Evolutionary conservation across 2,888 invertebrate genomes (phyloP).

Genomic region (Agriopis aurantiaria): DNA sequence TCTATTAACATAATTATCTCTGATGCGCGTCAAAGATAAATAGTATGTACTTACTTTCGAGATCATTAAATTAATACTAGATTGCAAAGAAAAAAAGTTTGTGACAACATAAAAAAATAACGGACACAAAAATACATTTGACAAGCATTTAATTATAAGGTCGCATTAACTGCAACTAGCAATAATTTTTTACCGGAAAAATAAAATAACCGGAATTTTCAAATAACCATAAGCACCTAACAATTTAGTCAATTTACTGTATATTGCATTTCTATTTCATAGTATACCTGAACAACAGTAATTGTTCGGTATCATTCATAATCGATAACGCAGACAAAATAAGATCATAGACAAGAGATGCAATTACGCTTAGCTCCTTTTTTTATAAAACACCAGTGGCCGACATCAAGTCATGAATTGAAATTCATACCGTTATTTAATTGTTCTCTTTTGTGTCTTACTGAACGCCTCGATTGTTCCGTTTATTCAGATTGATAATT

Average conservation of each 20-base stretch:
- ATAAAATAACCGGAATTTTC: background rate
- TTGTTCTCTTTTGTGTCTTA: constrained; percentile 39
- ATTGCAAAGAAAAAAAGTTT: too few species aligned
- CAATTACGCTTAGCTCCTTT: constrained; percentile 31
- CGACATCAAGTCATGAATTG: constrained; percentile 34
- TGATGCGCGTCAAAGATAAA: too few species aligned
- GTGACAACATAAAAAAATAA: too few species aligned
- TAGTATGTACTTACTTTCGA: too few species aligned
- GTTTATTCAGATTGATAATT: constrained; percentile 17
- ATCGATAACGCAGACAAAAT: background rate
- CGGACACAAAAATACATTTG: too few species aligned
- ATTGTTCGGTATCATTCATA: background rate
- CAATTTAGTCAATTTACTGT: background rate
- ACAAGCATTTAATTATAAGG: too few species aligned
- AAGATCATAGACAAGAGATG: constrained; percentile 12
- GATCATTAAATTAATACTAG: too few species aligned
- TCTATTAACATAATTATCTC: too few species aligned
- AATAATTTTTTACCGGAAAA: constrained; percentile 1
- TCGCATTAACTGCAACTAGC: background rate
- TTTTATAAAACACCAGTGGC: constrained; percentile 43
- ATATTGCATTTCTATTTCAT: background rate
- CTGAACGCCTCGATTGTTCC: constrained; percentile 30
- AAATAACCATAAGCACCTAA: background rate
- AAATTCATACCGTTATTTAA: constrained; percentile 41
- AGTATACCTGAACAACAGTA: background rate